Percentiles rank a stretch among this genome's conserved stretches.
phyloP scores from a whole-genome alignment of 1,140 invertebrate genomes.

The Hyposmocoma kahamanoa region DNA sequence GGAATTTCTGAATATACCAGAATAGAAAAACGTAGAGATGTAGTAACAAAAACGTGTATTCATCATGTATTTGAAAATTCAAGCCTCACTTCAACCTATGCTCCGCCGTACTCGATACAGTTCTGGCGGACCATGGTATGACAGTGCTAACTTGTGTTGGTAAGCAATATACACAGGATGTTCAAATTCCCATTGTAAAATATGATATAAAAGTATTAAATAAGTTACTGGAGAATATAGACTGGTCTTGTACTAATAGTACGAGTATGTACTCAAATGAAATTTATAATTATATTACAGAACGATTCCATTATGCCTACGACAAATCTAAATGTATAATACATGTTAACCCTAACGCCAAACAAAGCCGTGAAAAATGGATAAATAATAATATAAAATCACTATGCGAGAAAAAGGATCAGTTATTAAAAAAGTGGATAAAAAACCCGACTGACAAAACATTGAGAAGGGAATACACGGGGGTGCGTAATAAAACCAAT shows the following conservation, averaged over 20 bases:
- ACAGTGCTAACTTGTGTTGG: neutral
- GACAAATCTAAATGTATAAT: constrained; percentile 8
- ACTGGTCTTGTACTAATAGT: neutral
- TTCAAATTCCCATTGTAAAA: neutral
- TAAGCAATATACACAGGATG: neutral
- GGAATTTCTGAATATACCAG: constrained; percentile 32
- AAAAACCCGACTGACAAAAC: constrained; percentile 10
- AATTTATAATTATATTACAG: constrained; percentile 1
- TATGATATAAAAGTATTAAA: neutral
- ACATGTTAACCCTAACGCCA: neutral
- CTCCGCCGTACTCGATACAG: constrained; percentile 13
- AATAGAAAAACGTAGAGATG: constrained; percentile 9
- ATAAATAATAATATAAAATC: constrained; percentile 11
- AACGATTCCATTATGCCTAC: constrained; percentile 4
- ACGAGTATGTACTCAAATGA: neutral
- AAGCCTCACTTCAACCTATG: constrained; percentile 22
- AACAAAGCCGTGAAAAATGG: constrained; percentile 11
- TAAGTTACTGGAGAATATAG: neutral
- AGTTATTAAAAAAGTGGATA: constrained; percentile 11
- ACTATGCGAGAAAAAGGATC: constrained; percentile 15
- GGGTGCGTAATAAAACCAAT: constrained; percentile 22
- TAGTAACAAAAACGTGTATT: constrained; percentile 29
- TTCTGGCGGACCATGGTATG: neutral
- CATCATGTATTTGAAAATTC: constrained; percentile 31
- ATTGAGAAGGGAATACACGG: constrained; percentile 19